Conservation (phyloP, 1,140 invertebrate species). For the Trichonephila clavata region DNA sequence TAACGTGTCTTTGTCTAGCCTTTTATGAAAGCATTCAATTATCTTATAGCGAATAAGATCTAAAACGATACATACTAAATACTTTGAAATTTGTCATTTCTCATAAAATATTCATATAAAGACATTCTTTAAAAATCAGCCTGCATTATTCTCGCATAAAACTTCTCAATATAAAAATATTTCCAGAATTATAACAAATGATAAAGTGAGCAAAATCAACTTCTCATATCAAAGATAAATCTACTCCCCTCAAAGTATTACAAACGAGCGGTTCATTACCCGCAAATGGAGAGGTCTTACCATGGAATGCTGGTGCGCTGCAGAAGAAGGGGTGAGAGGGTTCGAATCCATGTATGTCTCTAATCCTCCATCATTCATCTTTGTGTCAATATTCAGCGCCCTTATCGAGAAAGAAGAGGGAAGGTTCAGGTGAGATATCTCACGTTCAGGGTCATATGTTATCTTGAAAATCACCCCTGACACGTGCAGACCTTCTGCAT, state of each 20-base stretch:
- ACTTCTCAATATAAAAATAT: too few species aligned
- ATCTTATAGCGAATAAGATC: too few species aligned
- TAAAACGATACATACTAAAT: too few species aligned
- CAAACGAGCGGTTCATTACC: neutral
- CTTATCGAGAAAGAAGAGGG: neutral
- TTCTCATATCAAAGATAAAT: constrained; percentile 4
- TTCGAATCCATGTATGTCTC: neutral
- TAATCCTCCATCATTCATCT: neutral
- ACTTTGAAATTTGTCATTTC: too few species aligned
- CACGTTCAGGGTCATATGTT: neutral
- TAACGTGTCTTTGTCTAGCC: too few species aligned
- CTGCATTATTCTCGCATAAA: too few species aligned
- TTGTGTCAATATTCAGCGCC: constrained; percentile 4
- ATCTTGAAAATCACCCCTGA: neutral
- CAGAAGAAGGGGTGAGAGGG: neutral
- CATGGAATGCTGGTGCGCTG: neutral
- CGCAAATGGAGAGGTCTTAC: neutral
- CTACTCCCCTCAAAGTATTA: neutral
- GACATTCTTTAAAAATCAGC: too few species aligned
- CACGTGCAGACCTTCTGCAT: neutral
- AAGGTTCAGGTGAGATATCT: neutral
- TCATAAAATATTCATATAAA: too few species aligned
- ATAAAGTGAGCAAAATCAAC: neutral
- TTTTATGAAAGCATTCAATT: too few species aligned
- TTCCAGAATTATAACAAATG: neutral